A percentile compares a stretch with the other conserved stretches of the same genome.
These are phyloP conservation scores for Liodrosophila aerea DNA, from an alignment of 2,888 invertebrate species.

Conservation along the genomic window DNA sequence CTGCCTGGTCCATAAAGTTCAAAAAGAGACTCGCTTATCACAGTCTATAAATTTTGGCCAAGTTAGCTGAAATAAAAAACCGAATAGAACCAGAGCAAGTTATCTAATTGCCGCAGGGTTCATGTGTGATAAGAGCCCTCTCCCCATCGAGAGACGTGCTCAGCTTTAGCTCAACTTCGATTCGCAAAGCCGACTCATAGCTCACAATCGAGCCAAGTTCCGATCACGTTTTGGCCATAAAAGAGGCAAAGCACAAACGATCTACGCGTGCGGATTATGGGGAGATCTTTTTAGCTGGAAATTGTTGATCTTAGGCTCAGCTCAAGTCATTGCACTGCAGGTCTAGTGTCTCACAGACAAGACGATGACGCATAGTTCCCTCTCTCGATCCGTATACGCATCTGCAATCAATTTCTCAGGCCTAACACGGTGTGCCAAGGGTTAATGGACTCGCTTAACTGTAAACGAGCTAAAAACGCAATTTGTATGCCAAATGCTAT, in stretches of 20 bases:
- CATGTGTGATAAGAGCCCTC: not conserved
- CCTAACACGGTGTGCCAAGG: not conserved
- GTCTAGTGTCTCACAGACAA: constrained; percentile 3
- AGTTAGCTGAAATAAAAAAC: constrained; percentile 25
- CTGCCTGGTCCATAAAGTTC: constrained; percentile 20
- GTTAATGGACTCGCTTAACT: constrained; percentile 4
- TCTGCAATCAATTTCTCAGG: not conserved
- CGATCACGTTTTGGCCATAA: constrained; percentile 56
- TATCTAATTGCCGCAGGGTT: constrained; percentile 38
- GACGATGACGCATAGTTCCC: not conserved
- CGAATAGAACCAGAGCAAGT: not conserved
- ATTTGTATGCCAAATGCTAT: constrained; percentile 11
- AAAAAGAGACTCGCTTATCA: constrained; percentile 26
- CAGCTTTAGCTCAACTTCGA: not conserved
- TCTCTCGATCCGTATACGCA: not conserved
- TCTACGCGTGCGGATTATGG: constrained; percentile 5
- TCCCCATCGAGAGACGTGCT: constrained; percentile 12
- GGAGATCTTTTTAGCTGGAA: constrained; percentile 17
- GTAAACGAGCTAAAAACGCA: too few species aligned
- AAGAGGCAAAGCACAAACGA: constrained; percentile 9
- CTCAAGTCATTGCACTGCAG: constrained; percentile 47
- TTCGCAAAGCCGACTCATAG: too few species aligned
- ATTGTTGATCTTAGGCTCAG: constrained; percentile 25
- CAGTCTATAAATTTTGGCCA: constrained; percentile 31
- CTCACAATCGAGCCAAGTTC: constrained; percentile 14